A percentile compares a stretch with the other conserved stretches of the same genome.
phyloP scores from a whole-genome alignment of 1,140 invertebrate species.

The Calliphora vicina region DNA sequence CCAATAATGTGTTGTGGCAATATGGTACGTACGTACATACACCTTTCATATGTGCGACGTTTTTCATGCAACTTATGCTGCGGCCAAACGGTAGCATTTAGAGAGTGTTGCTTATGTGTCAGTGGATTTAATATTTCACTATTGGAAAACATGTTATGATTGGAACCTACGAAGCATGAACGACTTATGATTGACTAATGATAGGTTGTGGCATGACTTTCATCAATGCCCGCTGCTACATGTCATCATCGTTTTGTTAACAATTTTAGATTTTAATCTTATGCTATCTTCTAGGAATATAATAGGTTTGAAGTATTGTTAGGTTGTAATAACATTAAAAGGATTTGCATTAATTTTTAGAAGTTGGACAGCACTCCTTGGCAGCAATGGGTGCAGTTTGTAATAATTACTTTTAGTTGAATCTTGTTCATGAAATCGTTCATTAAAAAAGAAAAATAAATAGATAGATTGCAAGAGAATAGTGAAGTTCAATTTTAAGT shows the following conservation, averaged over 20 bases:
- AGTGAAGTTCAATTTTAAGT: too few relatives aligned
- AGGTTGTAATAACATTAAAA: too few relatives aligned
- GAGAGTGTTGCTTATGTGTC: neutral
- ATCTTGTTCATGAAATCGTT: too few relatives aligned
- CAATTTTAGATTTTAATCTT: neutral
- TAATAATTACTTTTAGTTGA: too few relatives aligned
- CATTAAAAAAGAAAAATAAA: too few relatives aligned
- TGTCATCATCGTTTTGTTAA: neutral
- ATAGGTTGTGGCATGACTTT: neutral
- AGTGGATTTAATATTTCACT: neutral
- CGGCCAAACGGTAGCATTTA: neutral
- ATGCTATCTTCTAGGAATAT: too few relatives aligned
- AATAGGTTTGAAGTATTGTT: too few relatives aligned
- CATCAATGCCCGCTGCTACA: neutral
- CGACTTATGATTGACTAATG: neutral
- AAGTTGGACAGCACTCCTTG: too few relatives aligned
- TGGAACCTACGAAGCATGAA: neutral
- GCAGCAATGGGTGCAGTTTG: too few relatives aligned
- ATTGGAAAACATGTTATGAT: neutral
- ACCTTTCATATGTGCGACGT: neutral
- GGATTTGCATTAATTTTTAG: too few relatives aligned
- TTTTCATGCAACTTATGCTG: neutral
- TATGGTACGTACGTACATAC: neutral
- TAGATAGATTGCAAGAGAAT: too few relatives aligned
- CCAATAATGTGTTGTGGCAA: neutral